Conservation (phyloP, 2,797 vertebrate genomes). For the Otolemur crassicaudatus region DNA sequence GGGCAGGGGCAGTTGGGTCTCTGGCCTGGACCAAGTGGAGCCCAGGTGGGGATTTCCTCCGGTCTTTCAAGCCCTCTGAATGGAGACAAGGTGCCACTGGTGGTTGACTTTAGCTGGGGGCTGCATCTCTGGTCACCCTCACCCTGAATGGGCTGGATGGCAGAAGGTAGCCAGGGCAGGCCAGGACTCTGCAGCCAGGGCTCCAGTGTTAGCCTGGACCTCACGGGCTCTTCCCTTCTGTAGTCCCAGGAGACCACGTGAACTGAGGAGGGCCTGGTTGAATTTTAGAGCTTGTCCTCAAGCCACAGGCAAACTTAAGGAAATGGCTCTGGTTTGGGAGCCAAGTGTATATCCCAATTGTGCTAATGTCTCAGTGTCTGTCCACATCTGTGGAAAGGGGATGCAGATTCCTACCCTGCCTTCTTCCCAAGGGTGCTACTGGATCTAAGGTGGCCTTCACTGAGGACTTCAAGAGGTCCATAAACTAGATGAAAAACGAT, state of each 20-base stretch:
- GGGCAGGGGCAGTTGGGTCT: not conserved
- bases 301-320: not conserved
- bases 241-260: not conserved
- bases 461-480: not conserved
- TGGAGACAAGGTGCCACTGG: not conserved
- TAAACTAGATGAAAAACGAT: not conserved
- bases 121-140: not conserved
- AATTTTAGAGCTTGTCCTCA: not conserved
- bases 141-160: not conserved
- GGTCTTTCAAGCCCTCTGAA: not conserved
- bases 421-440: not conserved
- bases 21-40: fast-evolving
- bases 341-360: not conserved
- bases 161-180: not conserved
- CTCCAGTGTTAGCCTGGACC: not conserved
- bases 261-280: not conserved
- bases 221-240: not conserved
- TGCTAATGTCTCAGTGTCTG: not conserved
- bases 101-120: not conserved
- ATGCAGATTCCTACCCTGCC: not conserved
- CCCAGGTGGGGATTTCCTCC: not conserved
- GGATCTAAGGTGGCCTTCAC: not conserved
- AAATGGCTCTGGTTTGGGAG: not conserved
- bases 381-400: not conserved
- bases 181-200: not conserved